Evolutionary conservation across 2,888 invertebrate species (phyloP), one percentile per base, ranked within the genome.

Genomic region (Ypsolopha sequella): DNA sequence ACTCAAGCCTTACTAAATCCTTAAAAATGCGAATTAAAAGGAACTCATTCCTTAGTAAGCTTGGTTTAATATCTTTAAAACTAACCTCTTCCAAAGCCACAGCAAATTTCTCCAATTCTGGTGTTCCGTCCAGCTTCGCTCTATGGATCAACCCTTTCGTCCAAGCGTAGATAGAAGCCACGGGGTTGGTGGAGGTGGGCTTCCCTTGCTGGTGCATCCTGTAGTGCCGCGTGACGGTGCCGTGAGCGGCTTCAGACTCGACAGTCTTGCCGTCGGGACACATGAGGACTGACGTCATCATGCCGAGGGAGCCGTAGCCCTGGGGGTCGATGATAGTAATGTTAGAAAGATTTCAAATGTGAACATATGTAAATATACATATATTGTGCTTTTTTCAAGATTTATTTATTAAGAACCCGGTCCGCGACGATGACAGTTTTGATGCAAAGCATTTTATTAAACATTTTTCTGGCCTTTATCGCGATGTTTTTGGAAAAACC

Each of bases 121-220:
- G 89, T 36, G 93, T 96, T 57, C 87, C 81, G 68, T 96, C 96
- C 41, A 96, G 80, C 69, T 92, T 92, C 48, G 94, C 96, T 58
- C 96, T 89, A 70, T 96, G 96, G 50, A 90, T 88, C 47, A 96
- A 87, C 1, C 96, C 96, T 50, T 94, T 82, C 0, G 96, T 95
- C 96, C 96, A 96, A 8, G 96, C 96, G 80, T 93, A 96, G 66
- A 96, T 95, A 43, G 95, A 95, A 10, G 96, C 96, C 53, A 96
- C 92, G 8, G 96, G 95, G 80, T 96, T 96, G 52, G 96, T 96
- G 56, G 95, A 95, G 2, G 96, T 96, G 50, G 91, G 90, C 66
- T 92, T 89, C 52, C 96, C 96, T 84, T 94, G 92, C 79, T 95
- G 95, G 74, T 95, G 94, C 89, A 92, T 90, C 65, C 95, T 91